These are phyloP conservation scores for Macrosiphum euphorbiae DNA, from an alignment of 2,888 invertebrate genomes.

Conservation along the genomic window DNA sequence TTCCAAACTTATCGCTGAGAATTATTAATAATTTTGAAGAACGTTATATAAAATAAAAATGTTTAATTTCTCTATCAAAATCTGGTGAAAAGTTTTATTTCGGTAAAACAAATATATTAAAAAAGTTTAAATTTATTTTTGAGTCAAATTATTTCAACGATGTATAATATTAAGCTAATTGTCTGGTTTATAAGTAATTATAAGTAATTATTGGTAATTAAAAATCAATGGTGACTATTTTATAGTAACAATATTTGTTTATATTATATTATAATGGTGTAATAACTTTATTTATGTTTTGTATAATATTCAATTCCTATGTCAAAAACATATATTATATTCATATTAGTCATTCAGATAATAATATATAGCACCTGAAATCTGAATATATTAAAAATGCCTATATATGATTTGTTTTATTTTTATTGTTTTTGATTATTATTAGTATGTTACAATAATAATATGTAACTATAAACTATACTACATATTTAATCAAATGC, in stretches of 20 bases:
- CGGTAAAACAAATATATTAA: not conserved
- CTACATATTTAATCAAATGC: constrained; percentile 7
- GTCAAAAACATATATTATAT: not conserved
- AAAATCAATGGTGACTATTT: not conserved
- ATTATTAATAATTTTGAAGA: not conserved
- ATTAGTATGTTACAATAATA: not conserved
- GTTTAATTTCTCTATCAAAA: not conserved
- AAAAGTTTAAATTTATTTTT: not conserved
- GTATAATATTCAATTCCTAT: not conserved
- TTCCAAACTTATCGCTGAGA: not conserved
- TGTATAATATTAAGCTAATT: not conserved
- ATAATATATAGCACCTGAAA: not conserved
- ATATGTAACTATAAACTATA: not conserved
- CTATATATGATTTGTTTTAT: not conserved
- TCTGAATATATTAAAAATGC: not conserved
- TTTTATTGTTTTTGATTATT: not conserved
- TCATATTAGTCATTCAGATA: not conserved
- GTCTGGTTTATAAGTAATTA: too few relatives aligned
- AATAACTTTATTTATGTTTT: not conserved
- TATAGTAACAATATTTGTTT: not conserved
- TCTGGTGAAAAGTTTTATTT: not conserved
- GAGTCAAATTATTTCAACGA: not conserved
- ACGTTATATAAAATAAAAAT: not conserved
- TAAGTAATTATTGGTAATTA: too few relatives aligned
- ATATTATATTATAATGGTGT: not conserved